Base-by-base conservation (phyloP, 2,888 invertebrate species). In the Chromoteleia sp. region DNA sequence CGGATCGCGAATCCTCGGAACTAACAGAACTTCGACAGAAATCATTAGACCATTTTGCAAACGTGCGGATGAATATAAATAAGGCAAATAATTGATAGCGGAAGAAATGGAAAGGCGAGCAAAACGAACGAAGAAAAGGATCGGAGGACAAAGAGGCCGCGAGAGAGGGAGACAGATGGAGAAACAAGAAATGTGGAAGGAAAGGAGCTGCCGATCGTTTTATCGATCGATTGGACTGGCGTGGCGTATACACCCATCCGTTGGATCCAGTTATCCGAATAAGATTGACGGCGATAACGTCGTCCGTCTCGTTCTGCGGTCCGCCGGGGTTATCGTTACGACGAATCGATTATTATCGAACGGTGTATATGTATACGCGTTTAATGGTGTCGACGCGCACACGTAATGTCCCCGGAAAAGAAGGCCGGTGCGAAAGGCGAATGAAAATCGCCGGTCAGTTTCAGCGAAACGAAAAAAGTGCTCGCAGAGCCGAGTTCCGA, bases 241-340 rank as follows among this genome's bases (percentile, higher is more conserved):
- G 58, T 65, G 73, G 68, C 75, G 68, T 59, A 71, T 82, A 73
- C 75, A 73, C 68, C 81, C 71, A 68, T 75, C 68, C 50, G 36
- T 52, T 43, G 68, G 73, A 68, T 79, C 79, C 79, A 82, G 76
- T 77, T 82, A 82, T 82, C 82, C 82, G 77, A 82, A 82, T 82
- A 80, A 82, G 82, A 82, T 82, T 65, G 79, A 80, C 73, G 58
- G 52, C 63, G 79, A 82, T 82, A 82, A 75, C 80, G 80, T 75
- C 80, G 75, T 58, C 45, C 58, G 78, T 76, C 71, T 75, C 79
- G 75, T 82, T 79, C 67, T 14, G 7, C 58, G 77, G 50, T 68
- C 74, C 58, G 19, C 30, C 68, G 68, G 21, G 70, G 70, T 68
- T 74, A 78, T 74, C 77, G 77, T 71, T 41, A 73, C 65, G 75